phyloP scores from a whole-genome alignment of 1,140 invertebrate species.

The Drosophila kurseongensis region DNA sequence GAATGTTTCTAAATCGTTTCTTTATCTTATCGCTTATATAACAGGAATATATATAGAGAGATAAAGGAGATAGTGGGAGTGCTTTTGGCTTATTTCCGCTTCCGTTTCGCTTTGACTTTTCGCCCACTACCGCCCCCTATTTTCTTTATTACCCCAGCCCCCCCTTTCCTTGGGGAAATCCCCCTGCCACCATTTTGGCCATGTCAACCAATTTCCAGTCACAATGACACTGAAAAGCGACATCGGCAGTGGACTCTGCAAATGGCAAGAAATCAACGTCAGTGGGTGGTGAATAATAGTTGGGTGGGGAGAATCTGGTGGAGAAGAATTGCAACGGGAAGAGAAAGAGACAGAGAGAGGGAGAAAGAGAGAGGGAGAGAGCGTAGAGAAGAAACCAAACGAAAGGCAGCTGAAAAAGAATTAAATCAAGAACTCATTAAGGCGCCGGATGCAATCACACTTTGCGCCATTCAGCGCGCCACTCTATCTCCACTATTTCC shows the following conservation, averaged over 20 bases:
- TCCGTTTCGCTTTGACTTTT: constrained; percentile 19
- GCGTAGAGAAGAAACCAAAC: constrained; percentile 57
- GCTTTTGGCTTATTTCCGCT: constrained; percentile 41
- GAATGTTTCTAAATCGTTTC: no score
- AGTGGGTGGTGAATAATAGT: constrained; percentile 27
- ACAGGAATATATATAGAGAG: no score
- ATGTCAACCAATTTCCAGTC: constrained; percentile 67
- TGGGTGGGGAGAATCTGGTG: constrained; percentile 4
- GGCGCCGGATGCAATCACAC: constrained; percentile 84
- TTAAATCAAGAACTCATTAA: constrained; percentile 84
- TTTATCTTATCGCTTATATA: neutral
- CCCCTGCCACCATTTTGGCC: constrained; percentile 4
- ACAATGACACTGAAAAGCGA: constrained; percentile 70
- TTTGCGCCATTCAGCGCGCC: constrained; percentile 79
- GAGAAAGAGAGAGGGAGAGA: neutral
- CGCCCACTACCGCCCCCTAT: no score
- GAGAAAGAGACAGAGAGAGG: neutral
- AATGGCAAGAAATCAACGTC: constrained; percentile 82
- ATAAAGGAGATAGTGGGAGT: neutral
- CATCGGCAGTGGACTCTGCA: constrained; percentile 68
- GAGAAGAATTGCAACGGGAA: constrained; percentile 8
- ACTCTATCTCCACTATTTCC: constrained; percentile 39
- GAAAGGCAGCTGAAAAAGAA: constrained; percentile 80
- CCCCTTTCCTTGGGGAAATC: neutral
- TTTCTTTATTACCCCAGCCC: no score